Conservation (phyloP, 2,113 vertebrate species). For the Serinus canaria region DNA sequence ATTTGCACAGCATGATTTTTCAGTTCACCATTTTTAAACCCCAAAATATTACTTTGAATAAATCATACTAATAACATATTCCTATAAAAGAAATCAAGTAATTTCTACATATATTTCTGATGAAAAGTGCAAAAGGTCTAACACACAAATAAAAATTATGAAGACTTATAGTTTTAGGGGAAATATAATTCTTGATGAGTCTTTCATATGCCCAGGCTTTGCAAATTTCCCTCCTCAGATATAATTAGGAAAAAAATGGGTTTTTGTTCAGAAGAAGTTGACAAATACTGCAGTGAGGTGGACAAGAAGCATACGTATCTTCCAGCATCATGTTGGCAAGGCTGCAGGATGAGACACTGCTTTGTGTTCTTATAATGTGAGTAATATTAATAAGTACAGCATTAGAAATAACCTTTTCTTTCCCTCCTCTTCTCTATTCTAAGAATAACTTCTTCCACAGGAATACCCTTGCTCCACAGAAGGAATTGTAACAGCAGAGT, state of each 20-base stretch:
- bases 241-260: not conserved
- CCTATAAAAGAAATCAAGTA: not conserved
- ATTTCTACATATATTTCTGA: not conserved
- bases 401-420: not conserved
- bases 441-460: not conserved
- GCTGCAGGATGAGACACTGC: not conserved
- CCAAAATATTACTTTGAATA: not conserved
- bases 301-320: not conserved
- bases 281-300: not conserved
- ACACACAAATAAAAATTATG: not conserved
- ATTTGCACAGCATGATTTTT: not conserved
- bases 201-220: not conserved
- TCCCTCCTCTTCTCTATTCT: rapidly evolving
- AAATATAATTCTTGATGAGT: not conserved
- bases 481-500: rapidly evolving
- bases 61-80: not conserved
- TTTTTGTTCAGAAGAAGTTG: not conserved
- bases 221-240: not conserved
- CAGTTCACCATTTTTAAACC: not conserved
- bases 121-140: not conserved
- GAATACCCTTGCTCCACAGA: not conserved
- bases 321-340: not conserved
- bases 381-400: not conserved
- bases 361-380: not conserved
- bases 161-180: not conserved